Conservation (phyloP, 2,888 invertebrate genomes). For the Hydriomena furcata region DNA sequence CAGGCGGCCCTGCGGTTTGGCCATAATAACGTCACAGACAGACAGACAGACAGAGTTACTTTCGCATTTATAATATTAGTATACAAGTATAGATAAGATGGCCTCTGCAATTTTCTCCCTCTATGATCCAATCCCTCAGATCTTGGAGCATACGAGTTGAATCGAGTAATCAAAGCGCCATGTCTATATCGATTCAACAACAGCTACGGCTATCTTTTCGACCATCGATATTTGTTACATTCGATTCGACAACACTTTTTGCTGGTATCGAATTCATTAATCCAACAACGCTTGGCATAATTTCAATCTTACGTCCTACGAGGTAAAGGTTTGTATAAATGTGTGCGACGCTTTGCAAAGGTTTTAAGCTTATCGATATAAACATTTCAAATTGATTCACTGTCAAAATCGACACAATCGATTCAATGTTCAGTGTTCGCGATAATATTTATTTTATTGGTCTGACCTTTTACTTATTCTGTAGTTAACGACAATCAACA, state of each 20-base stretch:
- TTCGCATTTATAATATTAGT: too few species aligned
- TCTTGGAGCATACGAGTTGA: conserved; percentile 56
- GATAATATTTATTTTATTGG: conserved; percentile 63
- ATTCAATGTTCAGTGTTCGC: conserved; percentile 72
- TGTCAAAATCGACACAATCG: conserved; percentile 74
- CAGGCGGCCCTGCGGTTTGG: too few species aligned
- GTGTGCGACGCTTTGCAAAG: conserved; percentile 13
- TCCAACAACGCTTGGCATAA: conserved; percentile 7
- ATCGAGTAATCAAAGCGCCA: conserved; percentile 80
- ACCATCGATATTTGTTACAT: conserved; percentile 79
- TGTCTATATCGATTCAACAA: conserved; percentile 79
- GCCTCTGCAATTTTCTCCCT: conserved; percentile 7
- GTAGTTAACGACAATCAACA: conserved; percentile 52
- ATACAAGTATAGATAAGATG: too few species aligned
- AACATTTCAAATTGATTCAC: conserved; percentile 73
- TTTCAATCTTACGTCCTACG: conserved; percentile 13
- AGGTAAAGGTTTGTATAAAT: conserved; percentile 18
- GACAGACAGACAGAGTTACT: too few species aligned
- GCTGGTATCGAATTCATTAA: conserved; percentile 43
- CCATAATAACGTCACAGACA: too few species aligned
- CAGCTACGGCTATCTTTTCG: conserved; percentile 68
- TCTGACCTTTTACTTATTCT: conserved; percentile 58
- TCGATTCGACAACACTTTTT: conserved; percentile 60
- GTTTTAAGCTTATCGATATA: conserved; percentile 41
- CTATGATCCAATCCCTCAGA: conserved; percentile 7